Evolutionary conservation across 2,888 invertebrate genomes (phyloP), one percentile per base, ranked within the genome.

Genomic region (Protodeltote pygarga): DNA sequence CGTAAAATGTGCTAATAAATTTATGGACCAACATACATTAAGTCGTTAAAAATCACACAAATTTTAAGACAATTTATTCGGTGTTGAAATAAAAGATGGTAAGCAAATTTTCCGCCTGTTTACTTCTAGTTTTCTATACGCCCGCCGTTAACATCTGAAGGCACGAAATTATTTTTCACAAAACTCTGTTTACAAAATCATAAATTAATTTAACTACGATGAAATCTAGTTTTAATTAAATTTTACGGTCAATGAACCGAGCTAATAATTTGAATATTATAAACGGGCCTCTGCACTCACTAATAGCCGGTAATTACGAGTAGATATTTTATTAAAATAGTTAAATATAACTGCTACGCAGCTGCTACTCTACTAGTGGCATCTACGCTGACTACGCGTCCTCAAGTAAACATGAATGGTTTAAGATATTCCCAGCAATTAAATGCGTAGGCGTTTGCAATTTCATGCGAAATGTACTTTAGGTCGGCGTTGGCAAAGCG

Each of bases 1-100:
- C 80, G 77, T 83, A 72, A 86, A 88, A 83, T 80, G 79, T 77
- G 72, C 75, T 73, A 77, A 75, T 75, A 83, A 87, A 88, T 86
- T 87, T 86, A 86, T 84, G 69, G 65, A 68, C 71, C 64, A 75
- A 76, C 77, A 77, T 73, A 81, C 72, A 79, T 79, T 75, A 73
- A 63, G 76, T 77, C 83, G 77, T 84, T 83, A 83, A 83, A 79
- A 81, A 79, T 73, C 74, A 78, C 78, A 75, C 82, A 83, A 75
- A 80, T 72, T 77, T 78, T 60, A 64, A 73, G 74, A 75, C 72
- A 75, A 75, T 75, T 70, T 74, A 73, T 76, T 70, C 53, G 44
- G 32, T 67, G 70, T 57, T 65, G 62, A 72, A 63, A 73, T 67
- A 68, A 68, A 68, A 50, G 55, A 53, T 41, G 35, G 48, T 46